These are phyloP conservation scores for Dasyprocta punctata DNA, from an alignment of 2,113 vertebrate genomes.

Conservation along the genomic window DNA sequence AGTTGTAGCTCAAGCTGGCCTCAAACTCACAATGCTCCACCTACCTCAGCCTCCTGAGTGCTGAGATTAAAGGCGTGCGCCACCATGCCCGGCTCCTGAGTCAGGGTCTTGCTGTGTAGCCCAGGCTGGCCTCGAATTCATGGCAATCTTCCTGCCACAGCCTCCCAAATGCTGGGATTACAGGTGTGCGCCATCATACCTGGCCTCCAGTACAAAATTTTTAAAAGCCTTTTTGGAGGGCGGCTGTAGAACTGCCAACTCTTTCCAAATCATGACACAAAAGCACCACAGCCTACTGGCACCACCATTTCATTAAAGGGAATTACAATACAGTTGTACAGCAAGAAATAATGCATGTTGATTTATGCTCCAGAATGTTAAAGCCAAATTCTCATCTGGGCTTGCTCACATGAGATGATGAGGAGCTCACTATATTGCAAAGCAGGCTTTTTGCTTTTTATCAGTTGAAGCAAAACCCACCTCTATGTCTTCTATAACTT, in stretches of 20 bases:
- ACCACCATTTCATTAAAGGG: not conserved
- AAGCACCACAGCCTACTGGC: not conserved
- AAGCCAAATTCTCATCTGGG: not conserved
- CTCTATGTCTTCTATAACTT: not conserved
- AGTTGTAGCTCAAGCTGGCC: too few relatives aligned
- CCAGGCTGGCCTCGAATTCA: not conserved
- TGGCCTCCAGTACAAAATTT: not conserved
- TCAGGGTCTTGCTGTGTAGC: not conserved
- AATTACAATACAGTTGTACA: not conserved
- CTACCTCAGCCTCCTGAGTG: too few relatives aligned
- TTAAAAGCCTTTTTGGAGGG: not conserved
- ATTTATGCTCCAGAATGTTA: not conserved
- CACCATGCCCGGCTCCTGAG: too few relatives aligned
- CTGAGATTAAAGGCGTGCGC: too few relatives aligned
- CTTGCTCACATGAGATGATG: not conserved
- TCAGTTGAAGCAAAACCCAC: not conserved
- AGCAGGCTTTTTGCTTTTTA: conserved; percentile 31
- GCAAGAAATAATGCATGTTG: not conserved
- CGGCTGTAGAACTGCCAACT: not conserved
- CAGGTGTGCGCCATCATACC: not conserved
- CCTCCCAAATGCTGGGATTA: not conserved
- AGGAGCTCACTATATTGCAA: not conserved
- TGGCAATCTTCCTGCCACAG: not conserved
- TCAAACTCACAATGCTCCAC: too few relatives aligned
- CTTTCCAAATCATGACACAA: not conserved